Base-by-base conservation (phyloP, 2,888 invertebrate genomes). In the Drosophila paracracens region DNA sequence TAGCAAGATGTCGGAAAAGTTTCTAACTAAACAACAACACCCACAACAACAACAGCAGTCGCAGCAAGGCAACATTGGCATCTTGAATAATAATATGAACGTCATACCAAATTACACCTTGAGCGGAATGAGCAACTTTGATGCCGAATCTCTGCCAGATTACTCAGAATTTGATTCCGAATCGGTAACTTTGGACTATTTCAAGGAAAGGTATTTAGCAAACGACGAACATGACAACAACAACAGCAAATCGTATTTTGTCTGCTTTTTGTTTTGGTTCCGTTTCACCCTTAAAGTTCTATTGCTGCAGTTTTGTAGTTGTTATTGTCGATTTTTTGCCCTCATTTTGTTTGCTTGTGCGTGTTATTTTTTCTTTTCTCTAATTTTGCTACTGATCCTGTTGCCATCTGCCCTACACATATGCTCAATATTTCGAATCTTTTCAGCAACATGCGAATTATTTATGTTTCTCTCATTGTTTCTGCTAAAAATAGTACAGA, bases 91-190 rank as follows among this genome's bases (percentile, higher is more conserved):
- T 65, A 85, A 74, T 76, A 83, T 81, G 78, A 91, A 83, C 70
- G 82, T 81, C 67, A 83, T 88, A 79, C 86, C 81, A 64, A 86
- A 90, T 91, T 91, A 90, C 61, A 91, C 93, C 70, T 89, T 94
- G 83, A 94, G 94, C 81, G 94, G 94, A 83, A 94, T 94, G 87
- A 94, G 94, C 89, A 92, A 92, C 64, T 94, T 94, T 81, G 94
- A 94, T 84, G 93, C 93, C 72, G 94, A 94, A 84, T 94, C 94
- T 46, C 86, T 94, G 76, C 94, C 94, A 56, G 94, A 94, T 90
- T 94, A 94, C 81, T 94, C 94, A 74, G 94, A 94, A 92, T 94
- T 94, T 88, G 94, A 94, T 92, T 93, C 94, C 43, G 94, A 94
- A 86, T 94, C 94, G 67, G 93, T 94, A 64, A 93, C 94, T 74